phyloP scores from a whole-genome alignment of 2,797 vertebrate species.

The Pangasius krempfi region DNA sequence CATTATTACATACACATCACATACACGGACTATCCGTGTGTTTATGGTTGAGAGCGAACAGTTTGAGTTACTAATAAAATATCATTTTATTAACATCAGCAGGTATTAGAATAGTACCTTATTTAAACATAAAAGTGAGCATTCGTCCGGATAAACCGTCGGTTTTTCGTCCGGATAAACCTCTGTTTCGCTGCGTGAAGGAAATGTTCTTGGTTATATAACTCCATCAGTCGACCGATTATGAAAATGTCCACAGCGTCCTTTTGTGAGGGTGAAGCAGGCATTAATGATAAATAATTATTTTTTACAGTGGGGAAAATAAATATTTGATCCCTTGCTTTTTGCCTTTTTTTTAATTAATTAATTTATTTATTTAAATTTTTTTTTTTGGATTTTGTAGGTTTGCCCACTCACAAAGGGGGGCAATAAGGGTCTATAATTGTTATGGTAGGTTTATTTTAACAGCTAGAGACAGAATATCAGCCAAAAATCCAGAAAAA shows the following conservation, averaged over 20 bases:
- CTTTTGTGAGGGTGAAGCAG: background rate
- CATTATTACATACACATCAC: too few relatives aligned
- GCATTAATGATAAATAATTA: background rate
- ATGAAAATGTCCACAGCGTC: background rate
- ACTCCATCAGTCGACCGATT: background rate
- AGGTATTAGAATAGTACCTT: background rate
- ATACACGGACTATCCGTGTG: too few relatives aligned
- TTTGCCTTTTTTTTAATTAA: too few relatives aligned
- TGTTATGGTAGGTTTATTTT: too few relatives aligned
- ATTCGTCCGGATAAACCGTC: background rate
- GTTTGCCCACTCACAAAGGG: too few relatives aligned
- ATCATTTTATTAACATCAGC: background rate
- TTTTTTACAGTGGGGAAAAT: background rate
- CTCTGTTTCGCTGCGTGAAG: background rate
- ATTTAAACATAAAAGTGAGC: background rate
- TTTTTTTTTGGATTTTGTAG: too few relatives aligned
- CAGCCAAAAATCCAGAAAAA: too few relatives aligned
- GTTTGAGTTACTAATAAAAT: background rate
- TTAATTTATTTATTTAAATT: too few relatives aligned
- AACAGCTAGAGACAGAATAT: too few relatives aligned
- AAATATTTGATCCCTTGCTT: too few relatives aligned
- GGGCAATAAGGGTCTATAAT: too few relatives aligned
- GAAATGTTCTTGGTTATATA: background rate
- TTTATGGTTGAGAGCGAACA: background rate
- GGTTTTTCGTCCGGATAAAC: too few relatives aligned